A percentile compares a stretch with the other conserved stretches of the same genome.
phyloP scores from a whole-genome alignment of 2,113 vertebrate species.

The Gila orcuttii region DNA sequence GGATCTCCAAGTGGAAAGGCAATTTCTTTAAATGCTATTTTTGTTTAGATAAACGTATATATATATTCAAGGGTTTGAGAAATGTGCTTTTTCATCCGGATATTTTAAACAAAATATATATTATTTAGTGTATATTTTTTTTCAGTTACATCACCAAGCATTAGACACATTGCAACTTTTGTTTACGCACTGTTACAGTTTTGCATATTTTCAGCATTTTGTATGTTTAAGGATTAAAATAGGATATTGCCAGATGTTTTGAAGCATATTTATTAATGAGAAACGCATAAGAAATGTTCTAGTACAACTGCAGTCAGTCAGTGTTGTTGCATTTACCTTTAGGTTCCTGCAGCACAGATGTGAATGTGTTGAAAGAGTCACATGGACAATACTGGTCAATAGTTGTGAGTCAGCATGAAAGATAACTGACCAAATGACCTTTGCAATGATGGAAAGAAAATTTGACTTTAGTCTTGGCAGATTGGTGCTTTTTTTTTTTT shows the following conservation, averaged over 20 bases:
- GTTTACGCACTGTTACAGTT: slow-evolving; percentile 47
- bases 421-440: background rate
- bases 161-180: background rate
- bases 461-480: too few species aligned
- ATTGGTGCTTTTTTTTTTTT: background rate
- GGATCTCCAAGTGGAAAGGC: slow-evolving; percentile 67
- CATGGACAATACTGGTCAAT: slow-evolving; percentile 9
- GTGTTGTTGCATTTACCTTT: background rate
- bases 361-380: slow-evolving; percentile 12
- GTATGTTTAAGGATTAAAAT: slow-evolving; percentile 23
- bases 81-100: slow-evolving; percentile 28
- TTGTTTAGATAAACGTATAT: background rate
- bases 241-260: background rate
- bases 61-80: slow-evolving; percentile 4
- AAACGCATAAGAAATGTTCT: background rate
- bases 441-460: background rate
- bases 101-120: background rate
- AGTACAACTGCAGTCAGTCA: background rate
- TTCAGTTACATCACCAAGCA: background rate
- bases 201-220: background rate
- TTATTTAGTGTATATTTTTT: background rate
- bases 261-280: slow-evolving; percentile 35
- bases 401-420: background rate
- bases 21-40: slow-evolving; percentile 65
- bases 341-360: background rate